Evolutionary conservation across 2,797 vertebrate genomes (phyloP).

Genomic region (Steatocranus sp.): DNA sequence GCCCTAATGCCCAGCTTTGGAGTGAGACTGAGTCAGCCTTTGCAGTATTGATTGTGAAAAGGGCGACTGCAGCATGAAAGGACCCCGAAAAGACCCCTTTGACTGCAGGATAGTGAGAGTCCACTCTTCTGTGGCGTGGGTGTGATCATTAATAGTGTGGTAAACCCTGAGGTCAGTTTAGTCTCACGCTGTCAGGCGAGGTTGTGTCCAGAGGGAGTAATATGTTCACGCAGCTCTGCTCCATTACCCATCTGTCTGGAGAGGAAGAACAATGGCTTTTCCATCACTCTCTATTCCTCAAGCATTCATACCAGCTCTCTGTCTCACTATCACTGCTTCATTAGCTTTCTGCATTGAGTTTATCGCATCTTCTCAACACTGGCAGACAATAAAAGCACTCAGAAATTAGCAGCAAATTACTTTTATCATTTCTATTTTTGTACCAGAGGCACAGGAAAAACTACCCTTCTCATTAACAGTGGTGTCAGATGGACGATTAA

Average conservation of each 20-base stretch:
- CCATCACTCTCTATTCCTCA: slow-evolving; percentile 2
- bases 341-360: slow-evolving; percentile 14
- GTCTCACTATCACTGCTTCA: slow-evolving; percentile 14
- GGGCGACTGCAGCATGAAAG: slow-evolving; percentile 7
- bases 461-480: slow-evolving; percentile 25
- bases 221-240: slow-evolving; percentile 52
- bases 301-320: neutral
- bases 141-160: slow-evolving; percentile 50
- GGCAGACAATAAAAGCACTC: neutral
- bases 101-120: slow-evolving; percentile 34
- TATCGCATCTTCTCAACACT: neutral
- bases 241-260: slow-evolving; percentile 66
- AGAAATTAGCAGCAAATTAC: slow-evolving; percentile 6
- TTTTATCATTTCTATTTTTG: slow-evolving; percentile 6
- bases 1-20: neutral
- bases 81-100: slow-evolving; percentile 15
- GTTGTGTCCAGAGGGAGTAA: slow-evolving; percentile 48
- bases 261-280: slow-evolving; percentile 39
- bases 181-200: slow-evolving; percentile 53
- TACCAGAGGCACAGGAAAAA: neutral
- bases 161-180: slow-evolving; percentile 43
- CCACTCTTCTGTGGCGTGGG: slow-evolving; percentile 18
- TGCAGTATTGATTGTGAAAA: slow-evolving; percentile 23
- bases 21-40: slow-evolving; percentile 11
- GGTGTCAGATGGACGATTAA: neutral